phyloP scores from a whole-genome alignment of 2,888 invertebrate genomes.

The Carterocephalus palaemon region DNA sequence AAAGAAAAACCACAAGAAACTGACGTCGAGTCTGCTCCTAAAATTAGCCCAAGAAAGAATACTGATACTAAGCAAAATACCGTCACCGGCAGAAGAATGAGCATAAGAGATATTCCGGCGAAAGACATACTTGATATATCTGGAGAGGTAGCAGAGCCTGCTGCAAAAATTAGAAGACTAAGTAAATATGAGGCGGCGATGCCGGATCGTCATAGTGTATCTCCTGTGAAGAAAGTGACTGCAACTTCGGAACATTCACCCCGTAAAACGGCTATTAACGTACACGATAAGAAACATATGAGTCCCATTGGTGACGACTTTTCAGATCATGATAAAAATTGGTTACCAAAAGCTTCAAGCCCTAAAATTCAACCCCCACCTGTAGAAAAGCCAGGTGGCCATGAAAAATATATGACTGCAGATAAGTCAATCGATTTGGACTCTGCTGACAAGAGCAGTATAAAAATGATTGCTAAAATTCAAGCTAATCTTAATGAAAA shows the following conservation, averaged over 20 bases:
- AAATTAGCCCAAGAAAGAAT: slow-evolving; percentile 51
- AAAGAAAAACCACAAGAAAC: slow-evolving; percentile 44
- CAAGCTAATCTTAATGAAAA: slow-evolving; percentile 73
- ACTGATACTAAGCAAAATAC: slow-evolving; percentile 49
- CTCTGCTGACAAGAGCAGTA: slow-evolving; percentile 63
- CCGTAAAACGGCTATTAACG: slow-evolving; percentile 28
- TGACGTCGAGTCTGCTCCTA: slow-evolving; percentile 35
- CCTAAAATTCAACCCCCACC: slow-evolving; percentile 61
- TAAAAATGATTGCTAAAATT: slow-evolving; percentile 72
- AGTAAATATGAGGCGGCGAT: slow-evolving; percentile 35
- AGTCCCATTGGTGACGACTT: slow-evolving; percentile 46
- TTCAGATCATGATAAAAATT: slow-evolving; percentile 57
- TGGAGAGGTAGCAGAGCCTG: slow-evolving; percentile 37
- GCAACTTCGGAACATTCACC: slow-evolving; percentile 34
- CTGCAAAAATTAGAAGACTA: slow-evolving; percentile 36
- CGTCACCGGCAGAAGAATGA: slow-evolving; percentile 43
- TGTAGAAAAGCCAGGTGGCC: slow-evolving; percentile 62
- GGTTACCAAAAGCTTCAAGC: slow-evolving; percentile 63
- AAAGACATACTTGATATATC: slow-evolving; percentile 32
- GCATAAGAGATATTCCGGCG: slow-evolving; percentile 41
- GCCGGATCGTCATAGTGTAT: slow-evolving; percentile 36
- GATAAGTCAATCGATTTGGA: slow-evolving; percentile 67
- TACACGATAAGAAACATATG: slow-evolving; percentile 48
- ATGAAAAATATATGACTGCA: slow-evolving; percentile 72
- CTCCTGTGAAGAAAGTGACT: slow-evolving; percentile 45